Percentiles rank a stretch among this genome's conserved stretches.
Evolutionary conservation across 2,113 vertebrate genomes (phyloP).

Genomic region (Oreocharis arfaki): DNA sequence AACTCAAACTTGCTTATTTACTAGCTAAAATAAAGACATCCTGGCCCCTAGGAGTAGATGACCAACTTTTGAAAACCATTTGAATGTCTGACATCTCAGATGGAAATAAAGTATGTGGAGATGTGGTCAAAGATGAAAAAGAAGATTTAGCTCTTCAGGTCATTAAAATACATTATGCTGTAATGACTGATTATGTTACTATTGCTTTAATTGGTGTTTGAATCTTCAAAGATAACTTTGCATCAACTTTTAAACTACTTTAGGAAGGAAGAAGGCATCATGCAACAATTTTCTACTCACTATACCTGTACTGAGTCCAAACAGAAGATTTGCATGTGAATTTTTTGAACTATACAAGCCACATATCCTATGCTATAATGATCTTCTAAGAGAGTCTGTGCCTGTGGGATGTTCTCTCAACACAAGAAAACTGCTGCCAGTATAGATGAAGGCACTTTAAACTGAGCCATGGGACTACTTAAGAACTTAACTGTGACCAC

Average conservation of each 20-base stretch:
- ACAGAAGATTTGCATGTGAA: background rate
- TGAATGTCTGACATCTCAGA: background rate
- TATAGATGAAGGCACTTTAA: background rate
- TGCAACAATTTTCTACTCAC: background rate
- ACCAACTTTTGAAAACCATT: background rate
- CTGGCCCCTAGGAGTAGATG: background rate
- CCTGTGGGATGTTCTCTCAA: background rate
- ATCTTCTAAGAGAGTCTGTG: background rate
- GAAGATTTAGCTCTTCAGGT: background rate
- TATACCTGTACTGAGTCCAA: background rate
- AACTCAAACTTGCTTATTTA: background rate
- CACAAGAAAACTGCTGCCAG: background rate
- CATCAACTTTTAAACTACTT: background rate
- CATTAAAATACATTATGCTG: background rate
- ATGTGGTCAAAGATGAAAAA: background rate
- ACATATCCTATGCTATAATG: background rate
- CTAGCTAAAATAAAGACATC: background rate
- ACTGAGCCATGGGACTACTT: background rate
- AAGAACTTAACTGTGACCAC: background rate
- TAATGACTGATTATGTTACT: background rate
- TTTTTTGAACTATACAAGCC: background rate
- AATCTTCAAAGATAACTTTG: constrained; percentile 16
- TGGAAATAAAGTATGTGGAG: background rate
- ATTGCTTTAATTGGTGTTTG: background rate
- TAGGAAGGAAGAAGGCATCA: background rate